A percentile compares a stretch with the other conserved stretches of the same genome.
phyloP scores from a whole-genome alignment of 2,888 invertebrate species.

The Tillus elongatus region DNA sequence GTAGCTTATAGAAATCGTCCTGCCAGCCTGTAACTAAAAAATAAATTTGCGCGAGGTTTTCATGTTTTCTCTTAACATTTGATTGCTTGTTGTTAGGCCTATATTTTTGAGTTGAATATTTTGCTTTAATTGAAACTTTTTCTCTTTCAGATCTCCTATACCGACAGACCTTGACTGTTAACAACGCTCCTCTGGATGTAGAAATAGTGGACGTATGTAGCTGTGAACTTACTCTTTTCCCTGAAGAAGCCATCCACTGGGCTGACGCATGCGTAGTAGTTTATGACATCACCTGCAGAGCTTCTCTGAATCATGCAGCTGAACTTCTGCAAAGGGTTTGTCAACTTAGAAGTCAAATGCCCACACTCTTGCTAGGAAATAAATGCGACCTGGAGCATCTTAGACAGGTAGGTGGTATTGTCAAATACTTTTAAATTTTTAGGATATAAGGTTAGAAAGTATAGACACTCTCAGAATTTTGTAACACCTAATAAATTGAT shows the following conservation, averaged over 20 bases:
- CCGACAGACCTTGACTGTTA: slow-evolving; percentile 63
- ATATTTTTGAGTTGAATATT: too few relatives aligned
- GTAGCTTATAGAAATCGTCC: too few relatives aligned
- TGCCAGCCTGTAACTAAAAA: too few relatives aligned
- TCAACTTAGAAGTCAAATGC: slow-evolving; percentile 43
- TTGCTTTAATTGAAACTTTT: too few relatives aligned
- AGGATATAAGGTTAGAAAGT: too few relatives aligned
- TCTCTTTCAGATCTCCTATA: slow-evolving; percentile 60
- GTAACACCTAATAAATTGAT: too few relatives aligned
- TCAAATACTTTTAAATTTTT: too few relatives aligned
- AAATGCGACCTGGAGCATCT: slow-evolving; percentile 72
- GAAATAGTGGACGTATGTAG: slow-evolving; percentile 74
- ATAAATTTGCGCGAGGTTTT: too few relatives aligned
- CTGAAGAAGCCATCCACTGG: slow-evolving; percentile 59
- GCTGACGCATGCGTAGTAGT: slow-evolving; percentile 70
- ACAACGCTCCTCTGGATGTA: slow-evolving; percentile 62
- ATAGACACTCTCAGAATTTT: too few relatives aligned
- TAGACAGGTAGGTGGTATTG: slow-evolving; percentile 60
- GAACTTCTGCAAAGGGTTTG: slow-evolving; percentile 52
- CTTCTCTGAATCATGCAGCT: slow-evolving; percentile 60
- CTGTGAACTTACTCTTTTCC: slow-evolving; percentile 48
- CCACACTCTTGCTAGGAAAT: slow-evolving; percentile 62
- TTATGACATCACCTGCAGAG: slow-evolving; percentile 66
- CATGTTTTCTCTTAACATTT: too few relatives aligned
- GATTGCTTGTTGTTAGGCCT: too few relatives aligned